These are phyloP conservation scores for Carlito syrichta DNA, from an alignment of 2,113 vertebrate genomes.

Conservation along the genomic window DNA sequence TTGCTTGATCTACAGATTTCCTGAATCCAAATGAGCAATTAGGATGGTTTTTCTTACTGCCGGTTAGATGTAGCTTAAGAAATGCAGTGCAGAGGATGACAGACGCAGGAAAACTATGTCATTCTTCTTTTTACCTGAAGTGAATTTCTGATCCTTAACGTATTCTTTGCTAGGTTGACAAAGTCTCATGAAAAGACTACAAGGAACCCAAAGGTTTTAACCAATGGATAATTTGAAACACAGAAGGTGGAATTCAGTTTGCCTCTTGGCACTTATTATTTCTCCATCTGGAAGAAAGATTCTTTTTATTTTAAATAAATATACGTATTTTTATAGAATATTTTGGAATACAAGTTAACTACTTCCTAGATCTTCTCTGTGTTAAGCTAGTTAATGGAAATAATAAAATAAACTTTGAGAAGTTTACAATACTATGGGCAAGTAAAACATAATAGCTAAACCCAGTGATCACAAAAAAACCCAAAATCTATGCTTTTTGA, in stretches of 20 bases:
- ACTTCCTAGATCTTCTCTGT: not conserved
- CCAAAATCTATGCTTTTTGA: not conserved
- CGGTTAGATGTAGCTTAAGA: not conserved
- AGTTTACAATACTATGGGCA: not conserved
- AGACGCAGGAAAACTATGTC: not conserved
- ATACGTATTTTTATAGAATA: not conserved
- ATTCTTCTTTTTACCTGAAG: not conserved
- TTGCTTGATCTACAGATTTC: not conserved
- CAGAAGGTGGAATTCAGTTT: not conserved
- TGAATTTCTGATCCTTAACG: not conserved
- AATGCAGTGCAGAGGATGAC: not conserved
- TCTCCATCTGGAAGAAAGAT: not conserved
- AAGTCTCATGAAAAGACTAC: not conserved
- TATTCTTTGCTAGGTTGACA: not conserved
- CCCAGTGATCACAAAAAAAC: not conserved
- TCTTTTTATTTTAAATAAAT: not conserved
- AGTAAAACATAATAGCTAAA: not conserved
- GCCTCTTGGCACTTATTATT: not conserved
- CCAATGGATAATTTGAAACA: not conserved
- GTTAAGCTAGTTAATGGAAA: not conserved
- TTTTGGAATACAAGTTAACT: not conserved
- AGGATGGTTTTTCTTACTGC: not conserved
- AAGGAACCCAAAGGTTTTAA: rapidly evolving
- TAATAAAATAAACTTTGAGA: not conserved
- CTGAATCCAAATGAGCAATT: not conserved